A percentile compares a stretch with the other conserved stretches of the same genome.
Evolutionary conservation across 2,888 invertebrate species (phyloP).

Genomic region (Pachydiplax longipennis): DNA sequence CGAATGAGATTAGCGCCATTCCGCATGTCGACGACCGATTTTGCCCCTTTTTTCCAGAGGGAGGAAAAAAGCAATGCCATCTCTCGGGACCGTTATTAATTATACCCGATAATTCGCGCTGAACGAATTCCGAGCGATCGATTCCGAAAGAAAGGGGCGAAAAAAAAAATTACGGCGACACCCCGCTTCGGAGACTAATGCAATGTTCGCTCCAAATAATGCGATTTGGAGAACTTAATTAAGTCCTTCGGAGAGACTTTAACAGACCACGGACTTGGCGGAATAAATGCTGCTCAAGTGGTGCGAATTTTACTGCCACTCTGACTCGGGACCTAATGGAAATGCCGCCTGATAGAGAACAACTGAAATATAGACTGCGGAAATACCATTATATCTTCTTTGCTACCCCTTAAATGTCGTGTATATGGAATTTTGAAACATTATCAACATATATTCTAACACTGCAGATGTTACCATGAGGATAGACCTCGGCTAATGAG

Average conservation of each 20-base stretch:
- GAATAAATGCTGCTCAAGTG: background rate
- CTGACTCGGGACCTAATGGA: background rate
- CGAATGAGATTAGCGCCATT: background rate
- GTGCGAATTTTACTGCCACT: background rate
- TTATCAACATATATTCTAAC: too few species aligned
- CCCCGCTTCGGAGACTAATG: background rate
- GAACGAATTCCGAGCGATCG: background rate
- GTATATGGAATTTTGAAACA: too few species aligned
- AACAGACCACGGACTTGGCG: background rate
- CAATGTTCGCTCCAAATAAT: background rate
- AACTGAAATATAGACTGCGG: background rate
- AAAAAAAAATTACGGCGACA: background rate
- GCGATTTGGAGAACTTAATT: background rate
- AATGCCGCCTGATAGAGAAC: background rate
- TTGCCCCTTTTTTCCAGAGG: background rate
- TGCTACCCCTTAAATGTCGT: too few species aligned
- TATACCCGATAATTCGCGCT: background rate
- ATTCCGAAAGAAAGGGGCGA: background rate
- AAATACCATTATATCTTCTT: too few species aligned
- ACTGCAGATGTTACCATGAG: too few species aligned
- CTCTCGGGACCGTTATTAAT: background rate
- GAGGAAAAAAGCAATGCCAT: background rate
- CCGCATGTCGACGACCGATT: background rate
- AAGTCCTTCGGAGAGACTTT: background rate
- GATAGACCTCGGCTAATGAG: too few species aligned